Evolutionary conservation across 1,140 invertebrate genomes (phyloP), one percentile per base, ranked within the genome.

Genomic region (Cydia splendana): DNA sequence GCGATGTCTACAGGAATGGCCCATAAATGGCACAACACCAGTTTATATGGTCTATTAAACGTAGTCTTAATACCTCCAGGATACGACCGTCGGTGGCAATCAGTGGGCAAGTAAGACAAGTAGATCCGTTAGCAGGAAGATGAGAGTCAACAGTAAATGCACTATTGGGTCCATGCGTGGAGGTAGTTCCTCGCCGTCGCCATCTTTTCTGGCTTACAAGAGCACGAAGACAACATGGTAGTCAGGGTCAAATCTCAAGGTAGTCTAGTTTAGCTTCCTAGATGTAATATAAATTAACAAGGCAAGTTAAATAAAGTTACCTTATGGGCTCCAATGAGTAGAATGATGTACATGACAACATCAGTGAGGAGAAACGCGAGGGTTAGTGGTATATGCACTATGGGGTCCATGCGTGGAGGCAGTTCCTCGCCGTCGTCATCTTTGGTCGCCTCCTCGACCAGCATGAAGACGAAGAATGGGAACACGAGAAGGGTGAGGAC

Each of bases 311-410:
- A 42, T 42, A 10, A 42, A 2, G 4, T 12, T 77, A 82, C 87
- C 84, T 82, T 84, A 78, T 88, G 86, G 75, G 81, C 81, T 42
- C 85, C 84, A 69, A 88, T 45, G 1, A 89, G 76, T 13, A 89
- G 71, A 0, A 87, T 65, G 3, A 84, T 80, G 7, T 80, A 86
- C 75, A 87, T 80, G 7, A 81, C n/a, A 9, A 88, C 80, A 15
- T 89, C 85, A 12, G 83, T 65, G 1, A 81, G 7, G 3, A 81
- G 79, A 18, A 83, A 84, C 4, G 78, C 74, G 5, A 85, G 81
- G 0, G 84, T 81, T 4, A 88, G 42, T 1, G 82, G 78, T 0
- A 88, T 76, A 45, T 85, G 80, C 20, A 84, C 75, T n/a, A 81
- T 20, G 2, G 81, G 77, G 20, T 82, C 76, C 34, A 75, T 75